Conservation (phyloP, 2,888 invertebrate genomes). For the Ceraclea dissimilis region DNA sequence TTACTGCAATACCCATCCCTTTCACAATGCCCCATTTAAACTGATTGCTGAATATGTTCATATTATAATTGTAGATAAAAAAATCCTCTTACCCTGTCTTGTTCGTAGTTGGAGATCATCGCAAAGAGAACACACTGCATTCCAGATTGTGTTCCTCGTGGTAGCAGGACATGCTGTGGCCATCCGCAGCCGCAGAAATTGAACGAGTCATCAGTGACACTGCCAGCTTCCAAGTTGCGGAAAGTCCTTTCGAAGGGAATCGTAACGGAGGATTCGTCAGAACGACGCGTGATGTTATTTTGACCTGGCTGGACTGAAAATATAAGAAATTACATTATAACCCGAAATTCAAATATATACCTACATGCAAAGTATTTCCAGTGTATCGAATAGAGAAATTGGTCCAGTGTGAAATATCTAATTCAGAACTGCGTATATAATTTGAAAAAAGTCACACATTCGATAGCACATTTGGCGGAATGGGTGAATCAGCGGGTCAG, state of each 20-base stretch:
- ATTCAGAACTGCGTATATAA: no score
- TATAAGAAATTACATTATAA: slow-evolving; percentile 1
- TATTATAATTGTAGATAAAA: no score
- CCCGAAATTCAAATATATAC: no score
- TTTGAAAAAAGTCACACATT: no score
- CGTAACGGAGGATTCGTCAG: slow-evolving; percentile 52
- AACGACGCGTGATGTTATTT: slow-evolving; percentile 50
- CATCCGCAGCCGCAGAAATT: slow-evolving; percentile 58
- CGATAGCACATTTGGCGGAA: no score
- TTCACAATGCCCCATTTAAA: no score
- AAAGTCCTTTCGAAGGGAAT: slow-evolving; percentile 54
- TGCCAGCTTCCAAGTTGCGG: slow-evolving; percentile 39
- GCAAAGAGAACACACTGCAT: slow-evolving; percentile 39
- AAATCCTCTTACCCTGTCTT: slow-evolving; percentile 37
- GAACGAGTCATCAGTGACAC: slow-evolving; percentile 32
- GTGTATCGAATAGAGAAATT: background rate
- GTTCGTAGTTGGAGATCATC: slow-evolving; percentile 45
- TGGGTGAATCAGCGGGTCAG: no score
- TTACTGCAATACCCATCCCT: no score
- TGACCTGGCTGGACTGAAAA: slow-evolving; percentile 49
- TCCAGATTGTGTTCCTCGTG: slow-evolving; percentile 43
- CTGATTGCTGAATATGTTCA: no score
- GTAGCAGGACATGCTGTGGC: slow-evolving; percentile 53
- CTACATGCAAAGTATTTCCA: background rate
- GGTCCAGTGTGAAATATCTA: no score